A percentile compares a stretch with the other conserved stretches of the same genome.
phyloP scores from a whole-genome alignment of 2,797 vertebrate genomes.

The Alectoris magna region DNA sequence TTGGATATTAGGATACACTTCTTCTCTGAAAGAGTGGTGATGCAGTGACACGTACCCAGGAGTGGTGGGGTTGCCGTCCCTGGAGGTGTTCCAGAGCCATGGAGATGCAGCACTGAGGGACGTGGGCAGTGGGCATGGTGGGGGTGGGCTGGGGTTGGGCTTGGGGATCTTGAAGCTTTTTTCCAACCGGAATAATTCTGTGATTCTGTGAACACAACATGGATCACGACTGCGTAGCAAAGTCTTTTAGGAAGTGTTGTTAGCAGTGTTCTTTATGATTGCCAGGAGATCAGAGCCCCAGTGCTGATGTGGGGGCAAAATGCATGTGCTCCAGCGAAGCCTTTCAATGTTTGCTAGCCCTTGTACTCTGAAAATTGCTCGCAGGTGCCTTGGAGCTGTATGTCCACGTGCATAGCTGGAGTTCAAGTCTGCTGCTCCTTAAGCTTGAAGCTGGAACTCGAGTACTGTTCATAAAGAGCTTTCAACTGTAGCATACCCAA shows the following conservation, averaged over 20 bases:
- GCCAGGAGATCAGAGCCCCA: constrained; percentile 21
- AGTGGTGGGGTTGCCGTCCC: no score
- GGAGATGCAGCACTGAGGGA: no score
- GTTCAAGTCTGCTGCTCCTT: neutral
- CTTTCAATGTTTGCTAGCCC: constrained; percentile 45
- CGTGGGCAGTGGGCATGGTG: no score
- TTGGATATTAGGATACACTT: no score
- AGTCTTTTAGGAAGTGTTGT: neutral
- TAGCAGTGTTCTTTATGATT: neutral
- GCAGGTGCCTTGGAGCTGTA: neutral
- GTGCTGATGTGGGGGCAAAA: constrained; percentile 27
- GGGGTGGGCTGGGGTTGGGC: no score
- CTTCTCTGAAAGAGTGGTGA: no score
- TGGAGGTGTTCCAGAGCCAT: no score
- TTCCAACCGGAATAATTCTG: no score
- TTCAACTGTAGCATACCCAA: neutral
- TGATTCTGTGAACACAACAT: neutral
- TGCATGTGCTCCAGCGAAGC: neutral
- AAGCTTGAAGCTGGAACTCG: neutral
- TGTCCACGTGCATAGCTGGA: neutral
- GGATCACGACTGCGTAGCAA: neutral
- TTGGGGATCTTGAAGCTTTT: no score
- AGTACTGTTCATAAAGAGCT: neutral
- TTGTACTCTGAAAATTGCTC: neutral
- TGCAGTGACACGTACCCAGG: no score